Evolutionary conservation across 2,113 vertebrate genomes (phyloP), one percentile per base, ranked within the genome.

Genomic region (Dipodomys ordii): DNA sequence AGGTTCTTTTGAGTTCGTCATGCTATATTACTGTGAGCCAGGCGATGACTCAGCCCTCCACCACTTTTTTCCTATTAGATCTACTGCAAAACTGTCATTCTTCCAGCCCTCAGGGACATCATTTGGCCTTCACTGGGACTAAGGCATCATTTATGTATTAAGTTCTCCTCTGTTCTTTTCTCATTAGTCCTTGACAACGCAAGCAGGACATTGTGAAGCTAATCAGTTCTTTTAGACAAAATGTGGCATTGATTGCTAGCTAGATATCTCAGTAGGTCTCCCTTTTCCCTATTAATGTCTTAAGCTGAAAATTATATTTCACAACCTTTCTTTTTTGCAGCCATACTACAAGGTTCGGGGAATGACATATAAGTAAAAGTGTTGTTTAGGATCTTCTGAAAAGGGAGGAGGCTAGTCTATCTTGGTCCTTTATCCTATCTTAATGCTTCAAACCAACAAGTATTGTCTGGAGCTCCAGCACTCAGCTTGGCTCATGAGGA

Each of bases 131-230:
- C 65, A 74, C 89, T n/a, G 77, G 92, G 88, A 95, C 95, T 89
- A 96, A 95, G 87, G 87, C 89, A 94, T 96, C 95, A 95, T 95
- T 96, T 96, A 95, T 95, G 87, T 94, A 95, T 92, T 96, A 94
- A 96, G 91, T 93, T 64, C 95, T 96, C 81, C 81, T 95, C 71
- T 91, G 80, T 96, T 95, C 93, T 96, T 94, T 94, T 94, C 93
- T 97, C 93, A 94, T 96, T 96, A 96, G 96, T 96, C 92, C 84
- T 97, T 95, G 93, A 95, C 96, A 93, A 87, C 81, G 84, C 81
- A 94, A 95, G 77, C 78, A 92, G 69, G 78, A 95, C 89, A 93
- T 74, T 84, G 46, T 67, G 81, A 95, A 74, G 64, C 81, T 93
- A 96, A 96, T 95, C 88, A 96, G 95, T 95, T 95, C 73, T 94